These are phyloP conservation scores for Smittia aterrima DNA, from an alignment of 2,888 invertebrate genomes.

Conservation along the genomic window DNA sequence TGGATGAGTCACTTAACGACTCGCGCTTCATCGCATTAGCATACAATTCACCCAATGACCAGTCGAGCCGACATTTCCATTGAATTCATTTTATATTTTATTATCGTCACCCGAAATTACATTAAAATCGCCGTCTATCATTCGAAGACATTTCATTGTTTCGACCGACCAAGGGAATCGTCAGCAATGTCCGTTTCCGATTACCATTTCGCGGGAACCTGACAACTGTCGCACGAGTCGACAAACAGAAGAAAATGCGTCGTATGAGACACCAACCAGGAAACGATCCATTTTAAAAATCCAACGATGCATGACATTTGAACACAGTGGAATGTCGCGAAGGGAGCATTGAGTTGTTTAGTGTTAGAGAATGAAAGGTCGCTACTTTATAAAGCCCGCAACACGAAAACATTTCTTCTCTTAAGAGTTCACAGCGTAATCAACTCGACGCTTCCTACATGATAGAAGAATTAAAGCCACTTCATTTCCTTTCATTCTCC, in stretches of 20 bases:
- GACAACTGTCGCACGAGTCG: background rate
- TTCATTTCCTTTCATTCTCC: too few species aligned
- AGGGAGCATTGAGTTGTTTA: too few species aligned
- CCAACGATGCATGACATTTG: slow-evolving; percentile 40
- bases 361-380: too few species aligned
- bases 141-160: background rate
- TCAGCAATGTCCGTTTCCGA: background rate
- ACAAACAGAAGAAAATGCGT: background rate
- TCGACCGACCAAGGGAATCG: background rate
- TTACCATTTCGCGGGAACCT: background rate
- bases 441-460: too few species aligned
- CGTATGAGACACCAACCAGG: slow-evolving; percentile 24
- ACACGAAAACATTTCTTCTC: too few species aligned
- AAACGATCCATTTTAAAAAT: slow-evolving; percentile 41
- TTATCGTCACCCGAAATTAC: background rate
- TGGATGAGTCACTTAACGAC: background rate
- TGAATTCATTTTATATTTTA: background rate
- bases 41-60: slow-evolving; percentile 14
- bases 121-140: background rate
- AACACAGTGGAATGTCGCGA: slow-evolving; percentile 28
- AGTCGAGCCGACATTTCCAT: background rate
- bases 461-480: too few species aligned
- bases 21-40: slow-evolving; percentile 6
- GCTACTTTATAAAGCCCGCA: too few species aligned
- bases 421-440: too few species aligned